These are phyloP conservation scores for Saxidomus purpurata DNA, from an alignment of 1,140 invertebrate species.

Conservation along the genomic window DNA sequence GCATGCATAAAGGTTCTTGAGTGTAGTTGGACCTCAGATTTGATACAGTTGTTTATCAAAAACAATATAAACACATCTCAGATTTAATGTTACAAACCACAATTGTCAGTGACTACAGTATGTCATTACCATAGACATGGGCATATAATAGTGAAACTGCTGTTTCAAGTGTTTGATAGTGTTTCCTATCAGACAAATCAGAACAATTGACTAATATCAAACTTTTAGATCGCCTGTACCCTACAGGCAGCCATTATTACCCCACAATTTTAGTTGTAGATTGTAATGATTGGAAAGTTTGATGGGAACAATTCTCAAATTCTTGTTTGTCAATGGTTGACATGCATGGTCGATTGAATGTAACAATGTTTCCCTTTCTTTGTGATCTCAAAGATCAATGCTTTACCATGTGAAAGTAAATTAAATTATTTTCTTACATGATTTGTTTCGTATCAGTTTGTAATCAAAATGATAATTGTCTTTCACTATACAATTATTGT, in stretches of 20 bases:
- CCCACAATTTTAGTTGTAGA: neutral
- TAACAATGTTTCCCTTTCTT: neutral
- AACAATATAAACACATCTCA: neutral
- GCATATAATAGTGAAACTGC: neutral
- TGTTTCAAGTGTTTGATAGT: neutral
- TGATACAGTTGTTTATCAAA: neutral
- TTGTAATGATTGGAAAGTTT: neutral
- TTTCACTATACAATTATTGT: too few relatives aligned
- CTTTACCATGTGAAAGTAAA: too few relatives aligned
- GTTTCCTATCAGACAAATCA: neutral
- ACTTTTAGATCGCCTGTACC: neutral
- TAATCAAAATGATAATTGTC: too few relatives aligned
- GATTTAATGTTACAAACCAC: constrained; percentile 1
- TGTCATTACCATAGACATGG: neutral
- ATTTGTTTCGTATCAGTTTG: too few relatives aligned
- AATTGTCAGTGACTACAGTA: neutral
- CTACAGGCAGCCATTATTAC: constrained; percentile 12
- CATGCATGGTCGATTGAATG: neutral
- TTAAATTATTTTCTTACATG: too few relatives aligned
- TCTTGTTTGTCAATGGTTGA: neutral
- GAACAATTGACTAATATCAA: constrained; percentile 6
- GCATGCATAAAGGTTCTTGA: too few relatives aligned
- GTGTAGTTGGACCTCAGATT: neutral
- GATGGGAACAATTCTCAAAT: constrained; percentile 1
- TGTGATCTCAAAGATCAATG: too few relatives aligned